Conservation (phyloP, 2,888 invertebrate species). For the Drosophila prostipennis region DNA sequence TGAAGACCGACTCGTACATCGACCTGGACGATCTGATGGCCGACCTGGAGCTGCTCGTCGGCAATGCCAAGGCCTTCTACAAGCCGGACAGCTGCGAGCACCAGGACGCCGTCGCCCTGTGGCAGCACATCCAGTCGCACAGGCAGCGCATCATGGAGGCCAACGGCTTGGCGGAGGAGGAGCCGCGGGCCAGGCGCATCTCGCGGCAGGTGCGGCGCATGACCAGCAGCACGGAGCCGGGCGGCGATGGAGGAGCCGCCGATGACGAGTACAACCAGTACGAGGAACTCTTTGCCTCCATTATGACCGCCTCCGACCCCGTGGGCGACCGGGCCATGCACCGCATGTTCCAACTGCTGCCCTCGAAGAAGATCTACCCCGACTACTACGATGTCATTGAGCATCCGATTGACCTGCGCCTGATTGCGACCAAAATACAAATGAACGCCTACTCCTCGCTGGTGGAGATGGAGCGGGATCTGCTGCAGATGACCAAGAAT, state of each 20-base stretch:
- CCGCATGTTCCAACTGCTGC: slow-evolving; percentile 94
- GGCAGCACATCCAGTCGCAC: slow-evolving; percentile 90
- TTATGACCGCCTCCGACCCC: slow-evolving; percentile 93
- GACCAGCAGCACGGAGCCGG: slow-evolving; percentile 87
- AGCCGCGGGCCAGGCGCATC: slow-evolving; percentile 77
- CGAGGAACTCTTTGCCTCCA: slow-evolving; percentile 94
- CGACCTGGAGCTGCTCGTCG: slow-evolving; percentile 95
- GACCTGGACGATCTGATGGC: slow-evolving; percentile 95
- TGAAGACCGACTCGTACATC: slow-evolving; percentile 98
- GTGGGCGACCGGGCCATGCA: slow-evolving; percentile 92
- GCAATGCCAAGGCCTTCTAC: slow-evolving; percentile 98
- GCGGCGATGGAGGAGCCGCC: slow-evolving; percentile 86
- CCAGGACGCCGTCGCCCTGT: slow-evolving; percentile 94
- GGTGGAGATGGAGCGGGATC: slow-evolving; percentile 94
- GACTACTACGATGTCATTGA: slow-evolving; percentile 98
- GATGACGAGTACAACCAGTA: slow-evolving; percentile 91
- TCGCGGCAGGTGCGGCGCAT: slow-evolving; percentile 81
- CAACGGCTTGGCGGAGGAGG: slow-evolving; percentile 80
- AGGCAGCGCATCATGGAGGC: slow-evolving; percentile 82
- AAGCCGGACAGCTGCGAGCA: slow-evolving; percentile 93
- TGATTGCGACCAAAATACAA: slow-evolving; percentile 96
- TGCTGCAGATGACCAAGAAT: slow-evolving; percentile 95
- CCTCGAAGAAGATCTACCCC: slow-evolving; percentile 96
- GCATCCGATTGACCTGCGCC: slow-evolving; percentile 96
- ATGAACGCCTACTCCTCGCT: slow-evolving; percentile 91